A percentile compares a stretch with the other conserved stretches of the same genome.
Evolutionary conservation across 2,113 vertebrate genomes (phyloP).

Genomic region (Podilymbus podiceps): DNA sequence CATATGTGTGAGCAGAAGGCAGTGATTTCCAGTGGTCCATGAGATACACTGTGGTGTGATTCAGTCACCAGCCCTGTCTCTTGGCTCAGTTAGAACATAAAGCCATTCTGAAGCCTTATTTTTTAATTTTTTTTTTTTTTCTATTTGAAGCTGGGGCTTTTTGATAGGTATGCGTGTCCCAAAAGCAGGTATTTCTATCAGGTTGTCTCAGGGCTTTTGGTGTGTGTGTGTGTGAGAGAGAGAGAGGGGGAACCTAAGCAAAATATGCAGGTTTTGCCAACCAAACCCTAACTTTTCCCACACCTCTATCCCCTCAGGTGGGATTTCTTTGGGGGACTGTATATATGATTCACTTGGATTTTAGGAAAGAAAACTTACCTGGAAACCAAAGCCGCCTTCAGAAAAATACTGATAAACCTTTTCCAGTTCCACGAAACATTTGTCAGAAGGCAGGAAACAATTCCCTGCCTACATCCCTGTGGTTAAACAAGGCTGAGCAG

Average conservation of each 20-base stretch:
- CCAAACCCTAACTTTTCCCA: not conserved
- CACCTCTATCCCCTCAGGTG: rapidly evolving
- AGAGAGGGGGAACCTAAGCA: not conserved
- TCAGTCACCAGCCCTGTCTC: not conserved
- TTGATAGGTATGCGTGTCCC: not conserved
- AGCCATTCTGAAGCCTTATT: not conserved
- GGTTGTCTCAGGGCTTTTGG: not conserved
- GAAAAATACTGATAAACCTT: not conserved
- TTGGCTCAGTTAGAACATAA: not conserved
- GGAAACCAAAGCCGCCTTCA: not conserved
- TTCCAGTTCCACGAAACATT: not conserved
- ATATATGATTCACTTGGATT: not conserved
- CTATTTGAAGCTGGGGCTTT: not conserved
- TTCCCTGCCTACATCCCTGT: not conserved
- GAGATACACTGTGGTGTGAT: not conserved
- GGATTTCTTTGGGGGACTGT: not conserved
- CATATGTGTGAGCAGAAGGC: rapidly evolving
- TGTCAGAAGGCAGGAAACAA: not conserved
- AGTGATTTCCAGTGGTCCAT: not conserved
- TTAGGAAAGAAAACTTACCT: not conserved
- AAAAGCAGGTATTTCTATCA: not conserved
- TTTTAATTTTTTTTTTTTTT: too few species aligned
- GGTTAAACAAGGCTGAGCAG: not conserved
- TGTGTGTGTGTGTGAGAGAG: too few species aligned
- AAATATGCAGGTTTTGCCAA: not conserved